Evolutionary conservation across 2,113 vertebrate species (phyloP).

Genomic region (Jaculus jaculus): DNA sequence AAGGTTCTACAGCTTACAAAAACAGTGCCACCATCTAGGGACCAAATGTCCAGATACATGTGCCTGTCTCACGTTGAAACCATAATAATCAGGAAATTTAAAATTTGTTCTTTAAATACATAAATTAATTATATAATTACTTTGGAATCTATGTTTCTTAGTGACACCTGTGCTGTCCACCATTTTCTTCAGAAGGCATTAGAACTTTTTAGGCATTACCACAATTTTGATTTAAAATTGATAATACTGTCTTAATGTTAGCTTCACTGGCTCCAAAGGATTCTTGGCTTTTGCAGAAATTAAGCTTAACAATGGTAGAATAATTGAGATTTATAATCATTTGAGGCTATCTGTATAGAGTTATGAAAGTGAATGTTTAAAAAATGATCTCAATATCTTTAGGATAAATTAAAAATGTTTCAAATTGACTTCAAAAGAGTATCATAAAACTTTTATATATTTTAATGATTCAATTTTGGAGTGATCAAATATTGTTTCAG

Average conservation of each 20-base stretch:
- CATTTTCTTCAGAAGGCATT: not conserved
- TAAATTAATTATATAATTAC: not conserved
- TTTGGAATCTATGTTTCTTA: not conserved
- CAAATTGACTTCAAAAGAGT: not conserved
- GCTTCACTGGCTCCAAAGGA: not conserved
- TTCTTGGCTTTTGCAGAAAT: conserved; percentile 34
- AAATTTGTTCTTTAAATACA: not conserved
- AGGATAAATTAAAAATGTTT: not conserved
- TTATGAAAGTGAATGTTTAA: conserved; percentile 10
- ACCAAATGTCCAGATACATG: not conserved
- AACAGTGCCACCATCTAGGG: not conserved
- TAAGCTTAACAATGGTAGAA: not conserved
- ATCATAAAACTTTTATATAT: not conserved
- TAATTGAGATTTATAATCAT: conserved; percentile 24
- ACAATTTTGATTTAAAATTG: conserved; percentile 1
- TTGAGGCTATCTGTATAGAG: not conserved
- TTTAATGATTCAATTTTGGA: not conserved
- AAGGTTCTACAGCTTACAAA: not conserved
- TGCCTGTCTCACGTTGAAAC: not conserved
- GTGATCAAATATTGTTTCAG: not conserved
- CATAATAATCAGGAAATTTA: not conserved
- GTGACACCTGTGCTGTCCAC: not conserved
- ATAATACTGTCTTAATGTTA: not conserved
- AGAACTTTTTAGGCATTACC: not conserved
- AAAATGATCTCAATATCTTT: not conserved